phyloP scores from a whole-genome alignment of 2,888 invertebrate genomes.

The Acleris sparsana region DNA sequence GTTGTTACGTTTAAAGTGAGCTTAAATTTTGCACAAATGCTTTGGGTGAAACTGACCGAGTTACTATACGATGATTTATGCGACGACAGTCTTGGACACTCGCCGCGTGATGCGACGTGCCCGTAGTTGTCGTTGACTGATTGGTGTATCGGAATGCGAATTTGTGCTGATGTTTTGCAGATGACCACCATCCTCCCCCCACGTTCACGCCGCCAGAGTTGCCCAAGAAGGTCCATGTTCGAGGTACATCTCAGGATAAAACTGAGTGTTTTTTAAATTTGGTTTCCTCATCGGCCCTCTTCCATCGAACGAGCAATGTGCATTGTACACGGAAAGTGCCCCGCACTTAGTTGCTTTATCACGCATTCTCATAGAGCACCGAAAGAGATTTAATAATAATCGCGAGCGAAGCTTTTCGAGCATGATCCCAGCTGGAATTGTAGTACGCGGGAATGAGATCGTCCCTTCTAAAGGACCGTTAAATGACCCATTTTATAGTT shows the following conservation, averaged over 20 bases:
- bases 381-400: conserved; percentile 42
- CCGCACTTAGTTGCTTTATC: conserved; percentile 81
- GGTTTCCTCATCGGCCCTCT: conserved; percentile 72
- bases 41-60: conserved; percentile 55
- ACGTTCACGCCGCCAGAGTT: conserved; percentile 99
- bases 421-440: conserved; percentile 71
- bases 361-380: conserved; percentile 81
- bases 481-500: conserved; percentile 31
- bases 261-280: conserved; percentile 71
- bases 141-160: conserved; percentile 84
- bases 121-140: conserved; percentile 69
- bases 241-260: conserved; percentile 88
- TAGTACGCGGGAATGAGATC: conserved; percentile 50
- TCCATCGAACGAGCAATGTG: conserved; percentile 72
- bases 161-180: conserved; percentile 93
- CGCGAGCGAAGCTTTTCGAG: conserved; percentile 59
- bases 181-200: conserved; percentile 98
- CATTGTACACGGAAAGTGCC: conserved; percentile 71
- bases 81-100: conserved; percentile 51
- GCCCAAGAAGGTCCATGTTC: conserved; percentile 99
- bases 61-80: conserved; percentile 35
- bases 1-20: conserved; percentile 36
- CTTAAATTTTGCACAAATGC: conserved; percentile 38
- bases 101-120: conserved; percentile 66
- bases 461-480: conserved; percentile 27